These are phyloP conservation scores for Ceratotherium simum DNA, from an alignment of 2,113 vertebrate species.

Conservation along the genomic window DNA sequence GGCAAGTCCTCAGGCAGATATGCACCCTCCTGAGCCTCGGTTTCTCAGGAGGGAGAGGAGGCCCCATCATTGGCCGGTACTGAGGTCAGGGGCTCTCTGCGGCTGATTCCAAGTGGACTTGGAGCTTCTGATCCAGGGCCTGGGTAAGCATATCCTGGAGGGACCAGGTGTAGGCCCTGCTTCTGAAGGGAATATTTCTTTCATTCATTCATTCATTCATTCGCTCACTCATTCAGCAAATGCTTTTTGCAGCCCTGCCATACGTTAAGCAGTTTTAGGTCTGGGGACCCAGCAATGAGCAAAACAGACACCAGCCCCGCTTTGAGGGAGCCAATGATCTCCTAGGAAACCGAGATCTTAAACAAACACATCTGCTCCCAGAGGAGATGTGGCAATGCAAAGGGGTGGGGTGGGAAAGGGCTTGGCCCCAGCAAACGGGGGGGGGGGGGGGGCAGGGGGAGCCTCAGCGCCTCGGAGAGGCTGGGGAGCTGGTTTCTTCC, in stretches of 20 bases:
- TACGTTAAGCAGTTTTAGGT: background rate
- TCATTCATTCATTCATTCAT: background rate
- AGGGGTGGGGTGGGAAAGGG: background rate
- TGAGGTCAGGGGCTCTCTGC: background rate
- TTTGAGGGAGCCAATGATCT: background rate
- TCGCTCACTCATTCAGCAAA: background rate
- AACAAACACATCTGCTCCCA: background rate
- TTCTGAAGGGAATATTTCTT: background rate
- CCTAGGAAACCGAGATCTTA: background rate
- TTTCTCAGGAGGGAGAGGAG: background rate
- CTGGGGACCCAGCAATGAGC: background rate
- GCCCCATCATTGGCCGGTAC: no score
- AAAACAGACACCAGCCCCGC: background rate
- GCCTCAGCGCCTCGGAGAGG: background rate
- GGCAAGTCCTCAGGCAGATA: background rate
- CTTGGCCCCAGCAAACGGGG: background rate
- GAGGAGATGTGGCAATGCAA: background rate
- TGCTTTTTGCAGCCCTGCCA: background rate
- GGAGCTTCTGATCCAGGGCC: background rate
- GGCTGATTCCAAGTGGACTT: rapidly evolving
- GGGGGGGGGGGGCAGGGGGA: background rate
- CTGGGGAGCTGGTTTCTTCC: background rate
- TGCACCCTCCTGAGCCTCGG: background rate
- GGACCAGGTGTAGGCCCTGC: background rate
- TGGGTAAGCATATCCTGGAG: background rate